phyloP scores from a whole-genome alignment of 2,888 invertebrate genomes.

The Euclidia mi region DNA sequence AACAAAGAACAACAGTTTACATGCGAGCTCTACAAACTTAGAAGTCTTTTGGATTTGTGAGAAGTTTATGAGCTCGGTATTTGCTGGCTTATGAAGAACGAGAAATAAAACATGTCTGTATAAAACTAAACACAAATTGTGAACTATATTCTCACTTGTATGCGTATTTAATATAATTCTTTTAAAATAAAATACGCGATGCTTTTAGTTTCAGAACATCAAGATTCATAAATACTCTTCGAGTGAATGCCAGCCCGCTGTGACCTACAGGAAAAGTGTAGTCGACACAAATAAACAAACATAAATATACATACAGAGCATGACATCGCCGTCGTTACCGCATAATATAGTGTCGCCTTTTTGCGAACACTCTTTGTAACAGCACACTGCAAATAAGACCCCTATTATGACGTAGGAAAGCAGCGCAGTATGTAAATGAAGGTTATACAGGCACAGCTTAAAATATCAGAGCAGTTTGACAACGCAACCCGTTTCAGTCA shows the following conservation, averaged over 20 bases:
- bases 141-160: not conserved
- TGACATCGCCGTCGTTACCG: slow-evolving; percentile 35
- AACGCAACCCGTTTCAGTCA: slow-evolving; percentile 79
- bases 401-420: slow-evolving; percentile 67
- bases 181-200: no score
- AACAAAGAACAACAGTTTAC: slow-evolving; percentile 48
- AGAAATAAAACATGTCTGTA: slow-evolving; percentile 7
- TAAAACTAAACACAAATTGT: slow-evolving; percentile 2
- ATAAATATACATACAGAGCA: slow-evolving; percentile 12
- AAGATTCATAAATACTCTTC: not conserved
- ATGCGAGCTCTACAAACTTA: slow-evolving; percentile 22
- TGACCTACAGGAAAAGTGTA: slow-evolving; percentile 20
- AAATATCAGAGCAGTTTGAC: slow-evolving; percentile 84
- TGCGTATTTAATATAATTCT: no score
- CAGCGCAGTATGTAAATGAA: slow-evolving; percentile 72
- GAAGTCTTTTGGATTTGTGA: slow-evolving; percentile 28
- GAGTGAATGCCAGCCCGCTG: slow-evolving; percentile 11
- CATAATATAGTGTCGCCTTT: slow-evolving; percentile 50
- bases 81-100: slow-evolving; percentile 6
- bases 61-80: slow-evolving; percentile 18
- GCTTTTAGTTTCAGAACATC: not conserved
- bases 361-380: slow-evolving; percentile 41
- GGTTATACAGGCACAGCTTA: slow-evolving; percentile 70
- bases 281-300: slow-evolving; percentile 7
- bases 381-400: slow-evolving; percentile 64